Percentiles rank a stretch among this genome's conserved stretches.
Conservation (phyloP, 2,113 vertebrate species). For the Meriones unguiculatus region DNA sequence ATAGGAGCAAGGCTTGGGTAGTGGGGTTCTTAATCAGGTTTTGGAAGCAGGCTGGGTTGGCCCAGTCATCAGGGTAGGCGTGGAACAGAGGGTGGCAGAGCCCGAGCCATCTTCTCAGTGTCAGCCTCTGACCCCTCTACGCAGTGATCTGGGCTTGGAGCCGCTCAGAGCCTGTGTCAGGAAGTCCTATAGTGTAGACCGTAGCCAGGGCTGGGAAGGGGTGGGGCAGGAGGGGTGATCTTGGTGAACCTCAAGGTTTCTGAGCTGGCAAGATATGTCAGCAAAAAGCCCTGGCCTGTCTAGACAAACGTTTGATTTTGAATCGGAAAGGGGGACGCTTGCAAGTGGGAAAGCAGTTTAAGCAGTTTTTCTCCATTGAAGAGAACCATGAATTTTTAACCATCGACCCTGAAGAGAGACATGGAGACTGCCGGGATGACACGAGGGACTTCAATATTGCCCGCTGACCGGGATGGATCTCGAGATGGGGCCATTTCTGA, state of each 20-base stretch:
- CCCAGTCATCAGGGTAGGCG: background rate
- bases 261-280: slow-evolving; percentile 84
- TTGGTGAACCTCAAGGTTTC: slow-evolving; percentile 83
- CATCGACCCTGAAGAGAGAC: slow-evolving; percentile 88
- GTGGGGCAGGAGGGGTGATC: slow-evolving; percentile 11
- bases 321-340: slow-evolving; percentile 87
- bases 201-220: slow-evolving; percentile 45
- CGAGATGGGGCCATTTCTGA: slow-evolving; percentile 78
- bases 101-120: background rate
- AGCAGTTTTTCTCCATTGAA: slow-evolving; percentile 85
- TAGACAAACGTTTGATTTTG: slow-evolving; percentile 90
- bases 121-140: background rate
- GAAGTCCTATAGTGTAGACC: slow-evolving; percentile 55
- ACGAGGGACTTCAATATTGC: slow-evolving; percentile 82
- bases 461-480: background rate
- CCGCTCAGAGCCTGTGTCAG: background rate
- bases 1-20: background rate
- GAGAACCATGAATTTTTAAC: slow-evolving; percentile 91
- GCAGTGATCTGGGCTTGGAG: background rate
- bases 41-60: background rate
- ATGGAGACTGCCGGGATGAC: slow-evolving; percentile 80
- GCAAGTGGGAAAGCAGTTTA: slow-evolving; percentile 87
- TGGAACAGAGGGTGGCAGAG: background rate
- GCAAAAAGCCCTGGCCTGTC: slow-evolving; percentile 86
- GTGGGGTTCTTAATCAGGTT: background rate